These are phyloP conservation scores for Melinopterus prodromus DNA, from an alignment of 2,888 invertebrate genomes.

Conservation along the genomic window DNA sequence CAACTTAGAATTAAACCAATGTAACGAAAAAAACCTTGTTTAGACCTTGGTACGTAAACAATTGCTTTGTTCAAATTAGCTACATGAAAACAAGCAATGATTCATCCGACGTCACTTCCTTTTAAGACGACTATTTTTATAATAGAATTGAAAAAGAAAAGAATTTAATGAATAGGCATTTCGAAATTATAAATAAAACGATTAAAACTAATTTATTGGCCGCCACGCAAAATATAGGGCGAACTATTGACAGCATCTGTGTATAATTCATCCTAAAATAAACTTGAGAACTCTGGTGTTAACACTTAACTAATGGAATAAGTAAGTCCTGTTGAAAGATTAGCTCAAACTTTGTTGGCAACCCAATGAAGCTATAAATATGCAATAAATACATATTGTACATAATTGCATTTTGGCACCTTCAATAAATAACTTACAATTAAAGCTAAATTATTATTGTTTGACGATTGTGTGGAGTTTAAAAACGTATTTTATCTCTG, in stretches of 20 bases:
- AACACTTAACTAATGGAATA: background rate
- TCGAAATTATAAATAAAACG: background rate
- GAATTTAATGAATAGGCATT: no score
- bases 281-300: background rate
- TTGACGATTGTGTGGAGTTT: no score
- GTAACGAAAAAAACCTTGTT: background rate
- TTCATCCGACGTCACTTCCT: background rate
- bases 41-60: background rate
- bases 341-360: background rate
- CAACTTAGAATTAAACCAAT: background rate
- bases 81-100: background rate
- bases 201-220: background rate
- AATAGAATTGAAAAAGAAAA: no score
- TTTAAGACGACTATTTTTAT: background rate
- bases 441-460: no score
- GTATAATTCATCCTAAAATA: background rate
- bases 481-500: no score
- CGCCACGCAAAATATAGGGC: background rate
- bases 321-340: background rate
- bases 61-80: background rate
- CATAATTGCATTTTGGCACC: no score
- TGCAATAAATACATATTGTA: no score
- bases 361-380: background rate
- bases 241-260: background rate
- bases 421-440: no score